These are phyloP conservation scores for Colletes collaris DNA, from an alignment of 2,888 invertebrate species.

Conservation along the genomic window DNA sequence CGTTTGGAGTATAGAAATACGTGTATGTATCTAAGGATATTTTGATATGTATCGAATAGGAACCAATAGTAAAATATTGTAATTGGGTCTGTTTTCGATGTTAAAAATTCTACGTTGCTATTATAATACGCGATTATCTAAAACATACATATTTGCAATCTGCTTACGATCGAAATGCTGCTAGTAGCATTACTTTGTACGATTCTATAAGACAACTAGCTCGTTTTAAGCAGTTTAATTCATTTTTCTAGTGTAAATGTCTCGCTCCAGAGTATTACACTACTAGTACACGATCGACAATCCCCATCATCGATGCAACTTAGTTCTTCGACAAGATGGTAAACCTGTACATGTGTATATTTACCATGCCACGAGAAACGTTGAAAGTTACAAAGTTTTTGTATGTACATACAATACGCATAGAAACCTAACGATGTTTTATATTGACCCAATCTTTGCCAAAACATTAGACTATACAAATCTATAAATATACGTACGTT, in stretches of 20 bases:
- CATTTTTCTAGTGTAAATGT: neutral
- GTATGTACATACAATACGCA: constrained; percentile 67
- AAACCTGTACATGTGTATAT: constrained; percentile 77
- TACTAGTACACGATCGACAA: constrained; percentile 75
- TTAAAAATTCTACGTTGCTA: neutral
- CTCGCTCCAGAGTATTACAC: constrained; percentile 30
- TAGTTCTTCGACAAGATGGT: constrained; percentile 71
- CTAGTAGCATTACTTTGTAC: constrained; percentile 10
- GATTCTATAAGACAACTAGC: neutral
- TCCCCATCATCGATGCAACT: constrained; percentile 75
- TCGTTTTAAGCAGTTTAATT: neutral
- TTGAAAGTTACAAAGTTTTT: constrained; percentile 75
- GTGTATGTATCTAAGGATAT: neutral
- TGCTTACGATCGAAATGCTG: neutral
- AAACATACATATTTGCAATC: neutral
- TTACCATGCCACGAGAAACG: constrained; percentile 66
- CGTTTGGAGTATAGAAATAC: constrained; percentile 1
- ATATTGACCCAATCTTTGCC: constrained; percentile 78
- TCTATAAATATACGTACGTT: constrained; percentile 54
- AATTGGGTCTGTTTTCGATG: neutral
- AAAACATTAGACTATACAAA: constrained; percentile 75
- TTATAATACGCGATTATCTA: neutral
- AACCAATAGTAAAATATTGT: neutral
- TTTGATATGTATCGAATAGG: neutral
- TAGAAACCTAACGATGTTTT: constrained; percentile 74